phyloP scores from a whole-genome alignment of 2,113 vertebrate species.

The Dissostichus mawsoni region DNA sequence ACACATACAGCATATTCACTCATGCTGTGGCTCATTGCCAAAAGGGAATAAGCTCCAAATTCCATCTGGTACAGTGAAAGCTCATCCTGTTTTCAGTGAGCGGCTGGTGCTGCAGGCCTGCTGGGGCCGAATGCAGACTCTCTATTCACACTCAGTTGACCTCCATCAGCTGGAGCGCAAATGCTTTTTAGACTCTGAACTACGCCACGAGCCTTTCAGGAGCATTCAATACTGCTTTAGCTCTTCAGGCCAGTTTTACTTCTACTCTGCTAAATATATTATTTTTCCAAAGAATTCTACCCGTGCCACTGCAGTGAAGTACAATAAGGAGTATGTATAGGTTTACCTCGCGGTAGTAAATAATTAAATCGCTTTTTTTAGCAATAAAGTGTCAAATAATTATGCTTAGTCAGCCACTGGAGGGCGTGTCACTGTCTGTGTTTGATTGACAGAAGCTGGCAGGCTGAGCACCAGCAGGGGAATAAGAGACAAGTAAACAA shows the following conservation, averaged over 20 bases:
- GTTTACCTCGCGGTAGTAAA: background rate
- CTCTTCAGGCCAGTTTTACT: constrained; percentile 8
- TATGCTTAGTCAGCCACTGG: background rate
- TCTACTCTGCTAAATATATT: background rate
- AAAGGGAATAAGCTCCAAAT: constrained; percentile 48
- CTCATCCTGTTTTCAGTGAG: constrained; percentile 49
- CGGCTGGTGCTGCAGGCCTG: constrained; percentile 34
- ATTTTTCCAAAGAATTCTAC: background rate
- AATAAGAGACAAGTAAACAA: background rate
- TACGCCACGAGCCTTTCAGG: constrained; percentile 18
- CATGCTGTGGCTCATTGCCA: constrained; percentile 41
- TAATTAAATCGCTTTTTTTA: too few species aligned
- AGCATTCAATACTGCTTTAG: constrained; percentile 2
- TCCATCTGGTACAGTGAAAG: constrained; percentile 51
- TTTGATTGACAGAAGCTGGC: background rate
- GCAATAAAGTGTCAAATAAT: background rate
- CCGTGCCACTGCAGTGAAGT: background rate
- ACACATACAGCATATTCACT: background rate
- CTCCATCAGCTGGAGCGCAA: constrained; percentile 51
- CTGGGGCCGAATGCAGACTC: constrained; percentile 42
- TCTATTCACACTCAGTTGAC: constrained; percentile 58
- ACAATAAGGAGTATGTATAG: background rate
- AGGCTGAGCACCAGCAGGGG: background rate
- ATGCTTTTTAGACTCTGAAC: constrained; percentile 25
- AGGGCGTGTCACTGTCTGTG: background rate